phyloP scores from a whole-genome alignment of 23 tunicate genomes.

The Phallusia fumigata region DNA sequence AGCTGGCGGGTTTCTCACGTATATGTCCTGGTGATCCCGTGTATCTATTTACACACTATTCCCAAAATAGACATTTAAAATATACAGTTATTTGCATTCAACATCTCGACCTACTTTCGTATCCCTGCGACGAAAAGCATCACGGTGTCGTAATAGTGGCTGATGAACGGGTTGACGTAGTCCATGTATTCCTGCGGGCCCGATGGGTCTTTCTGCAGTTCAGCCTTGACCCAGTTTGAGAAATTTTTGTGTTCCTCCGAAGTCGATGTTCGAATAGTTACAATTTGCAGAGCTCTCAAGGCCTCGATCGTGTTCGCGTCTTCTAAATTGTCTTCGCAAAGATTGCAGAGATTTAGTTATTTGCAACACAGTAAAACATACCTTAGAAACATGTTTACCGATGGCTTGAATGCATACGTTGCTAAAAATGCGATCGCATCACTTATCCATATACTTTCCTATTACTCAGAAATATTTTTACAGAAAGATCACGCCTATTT shows the following conservation, averaged over 20 bases:
- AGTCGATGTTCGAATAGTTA: conserved; percentile 40
- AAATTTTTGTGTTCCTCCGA: conserved; percentile 35
- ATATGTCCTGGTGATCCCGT: too few species aligned
- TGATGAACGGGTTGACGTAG: conserved; percentile 72
- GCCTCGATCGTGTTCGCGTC: conserved; percentile 14
- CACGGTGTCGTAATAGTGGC: conserved; percentile 55
- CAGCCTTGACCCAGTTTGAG: conserved; percentile 46
- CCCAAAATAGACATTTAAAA: too few species aligned
- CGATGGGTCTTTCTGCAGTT: conserved; percentile 5
- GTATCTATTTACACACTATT: too few species aligned
- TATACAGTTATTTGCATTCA: not conserved
- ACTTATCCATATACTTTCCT: too few species aligned
- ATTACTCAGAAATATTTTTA: too few species aligned
- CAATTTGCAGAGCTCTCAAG: conserved; percentile 62
- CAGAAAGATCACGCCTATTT: too few species aligned
- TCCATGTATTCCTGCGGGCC: conserved; percentile 32
- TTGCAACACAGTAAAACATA: too few species aligned
- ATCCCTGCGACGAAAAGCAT: conserved; percentile 25
- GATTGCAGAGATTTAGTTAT: not conserved
- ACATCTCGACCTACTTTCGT: conserved; percentile 23
- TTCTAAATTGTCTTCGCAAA: not conserved
- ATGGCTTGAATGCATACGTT: too few species aligned
- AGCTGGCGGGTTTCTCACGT: too few species aligned
- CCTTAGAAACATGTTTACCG: too few species aligned
- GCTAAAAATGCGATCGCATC: too few species aligned